These are phyloP conservation scores for Epizoanthus fatuus DNA, from an alignment of 92 coral and sea anemone species.

Conservation along the genomic window DNA sequence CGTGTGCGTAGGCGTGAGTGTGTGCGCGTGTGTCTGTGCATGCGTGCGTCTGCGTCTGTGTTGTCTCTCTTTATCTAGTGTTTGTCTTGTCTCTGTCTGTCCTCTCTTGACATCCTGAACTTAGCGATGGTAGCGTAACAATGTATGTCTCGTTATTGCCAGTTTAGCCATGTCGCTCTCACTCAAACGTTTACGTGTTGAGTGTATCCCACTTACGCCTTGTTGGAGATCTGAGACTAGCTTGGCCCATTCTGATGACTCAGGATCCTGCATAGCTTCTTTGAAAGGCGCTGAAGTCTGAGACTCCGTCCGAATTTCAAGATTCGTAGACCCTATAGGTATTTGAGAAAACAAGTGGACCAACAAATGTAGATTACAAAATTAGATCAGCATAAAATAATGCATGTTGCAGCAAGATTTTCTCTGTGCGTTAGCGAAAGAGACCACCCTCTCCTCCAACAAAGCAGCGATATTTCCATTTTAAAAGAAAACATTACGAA, in stretches of 20 bases:
- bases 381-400: not conserved
- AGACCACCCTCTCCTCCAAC: no score
- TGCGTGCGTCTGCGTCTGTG: no score
- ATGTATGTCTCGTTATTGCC: no score
- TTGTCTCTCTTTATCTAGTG: no score
- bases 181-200: not conserved
- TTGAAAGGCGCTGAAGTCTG: not conserved
- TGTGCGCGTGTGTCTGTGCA: no score
- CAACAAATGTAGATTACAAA: not conserved
- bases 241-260: not conserved
- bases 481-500: no score
- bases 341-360: not conserved
- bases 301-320: not conserved
- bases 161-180: not conserved
- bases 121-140: no score
- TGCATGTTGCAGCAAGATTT: not conserved
- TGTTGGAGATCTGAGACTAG: not conserved
- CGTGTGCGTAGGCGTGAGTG: no score
- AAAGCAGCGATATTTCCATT: no score
- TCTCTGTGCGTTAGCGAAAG: no score
- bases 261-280: not conserved
- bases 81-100: no score
- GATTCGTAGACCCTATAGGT: conserved; percentile 4
- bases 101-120: no score
- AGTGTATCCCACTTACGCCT: not conserved